phyloP scores from a whole-genome alignment of 2,797 vertebrate species.

The Masticophis lateralis region DNA sequence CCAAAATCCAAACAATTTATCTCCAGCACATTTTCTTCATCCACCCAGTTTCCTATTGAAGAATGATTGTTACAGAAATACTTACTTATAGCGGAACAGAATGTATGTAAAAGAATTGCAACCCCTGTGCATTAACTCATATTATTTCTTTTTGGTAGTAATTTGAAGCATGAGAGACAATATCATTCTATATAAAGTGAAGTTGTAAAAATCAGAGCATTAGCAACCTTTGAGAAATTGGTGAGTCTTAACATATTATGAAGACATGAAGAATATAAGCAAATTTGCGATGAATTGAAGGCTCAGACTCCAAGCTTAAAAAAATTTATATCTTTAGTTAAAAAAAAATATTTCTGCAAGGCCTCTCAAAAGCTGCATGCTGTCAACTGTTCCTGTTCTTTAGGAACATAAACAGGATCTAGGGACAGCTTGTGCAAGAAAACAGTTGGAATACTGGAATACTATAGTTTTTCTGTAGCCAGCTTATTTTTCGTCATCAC shows the following conservation, averaged over 20 bases:
- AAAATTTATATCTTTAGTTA: constrained; percentile 46
- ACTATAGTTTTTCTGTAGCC: constrained; percentile 59
- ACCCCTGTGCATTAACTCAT: constrained; percentile 63
- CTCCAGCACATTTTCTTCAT: constrained; percentile 59
- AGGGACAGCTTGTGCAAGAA: constrained; percentile 68
- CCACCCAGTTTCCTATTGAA: constrained; percentile 55
- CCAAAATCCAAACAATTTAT: constrained; percentile 71
- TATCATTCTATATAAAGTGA: constrained; percentile 57
- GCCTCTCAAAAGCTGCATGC: constrained; percentile 62
- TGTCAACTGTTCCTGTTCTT: constrained; percentile 67
- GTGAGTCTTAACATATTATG: constrained; percentile 47
- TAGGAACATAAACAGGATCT: constrained; percentile 71
- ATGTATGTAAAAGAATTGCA: constrained; percentile 59
- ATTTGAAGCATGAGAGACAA: constrained; percentile 67
- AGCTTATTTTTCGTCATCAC: constrained; percentile 59
- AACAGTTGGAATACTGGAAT: constrained; percentile 68
- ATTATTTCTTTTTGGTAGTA: constrained; percentile 38
- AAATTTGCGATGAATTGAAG: constrained; percentile 51
- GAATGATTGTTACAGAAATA: constrained; percentile 58
- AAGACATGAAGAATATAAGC: constrained; percentile 41
- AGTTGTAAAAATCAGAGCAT: constrained; percentile 60
- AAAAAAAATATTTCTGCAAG: constrained; percentile 64
- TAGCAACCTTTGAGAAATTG: constrained; percentile 52
- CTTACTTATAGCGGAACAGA: constrained; percentile 61
- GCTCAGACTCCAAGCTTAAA: constrained; percentile 45